phyloP scores from a whole-genome alignment of 2,113 vertebrate genomes.

The Thunnus thynnus region DNA sequence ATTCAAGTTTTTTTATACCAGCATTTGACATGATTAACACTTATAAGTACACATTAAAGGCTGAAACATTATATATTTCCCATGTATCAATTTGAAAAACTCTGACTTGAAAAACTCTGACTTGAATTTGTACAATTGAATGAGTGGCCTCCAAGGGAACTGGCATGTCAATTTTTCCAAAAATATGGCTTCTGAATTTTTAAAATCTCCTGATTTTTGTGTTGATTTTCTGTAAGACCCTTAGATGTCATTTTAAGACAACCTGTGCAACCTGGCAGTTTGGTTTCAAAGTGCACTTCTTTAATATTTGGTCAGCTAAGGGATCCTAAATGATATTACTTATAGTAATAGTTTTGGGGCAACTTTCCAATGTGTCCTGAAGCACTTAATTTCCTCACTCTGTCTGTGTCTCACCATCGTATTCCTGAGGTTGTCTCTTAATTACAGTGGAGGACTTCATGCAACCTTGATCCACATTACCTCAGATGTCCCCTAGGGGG shows the following conservation, averaged over 20 bases:
- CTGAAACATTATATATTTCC: neutral
- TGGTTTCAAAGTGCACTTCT: slow-evolving; percentile 69
- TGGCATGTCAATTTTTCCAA: neutral
- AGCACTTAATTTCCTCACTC: neutral
- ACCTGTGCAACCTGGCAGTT: slow-evolving; percentile 33
- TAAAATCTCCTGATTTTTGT: neutral
- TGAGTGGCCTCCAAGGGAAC: neutral
- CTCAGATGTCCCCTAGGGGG: slow-evolving; percentile 56
- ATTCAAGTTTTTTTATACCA: slow-evolving; percentile 32
- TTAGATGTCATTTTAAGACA: slow-evolving; percentile 55
- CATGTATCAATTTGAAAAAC: neutral
- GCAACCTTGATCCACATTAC: slow-evolving; percentile 40
- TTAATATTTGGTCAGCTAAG: slow-evolving; percentile 66
- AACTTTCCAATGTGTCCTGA: slow-evolving; percentile 6
- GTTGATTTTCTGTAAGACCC: slow-evolving; percentile 21
- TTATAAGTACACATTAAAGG: slow-evolving; percentile 1
- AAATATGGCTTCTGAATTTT: slow-evolving; percentile 29
- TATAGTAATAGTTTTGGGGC: neutral
- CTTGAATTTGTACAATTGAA: neutral
- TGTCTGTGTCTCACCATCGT: neutral
- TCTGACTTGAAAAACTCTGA: neutral
- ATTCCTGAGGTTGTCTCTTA: slow-evolving; percentile 27
- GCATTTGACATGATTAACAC: slow-evolving; percentile 1
- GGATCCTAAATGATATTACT: slow-evolving; percentile 11
- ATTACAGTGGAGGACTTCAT: slow-evolving; percentile 16